Evolutionary conservation across 2,888 invertebrate genomes (phyloP).

Genomic region (Lasioglossum malachurum): DNA sequence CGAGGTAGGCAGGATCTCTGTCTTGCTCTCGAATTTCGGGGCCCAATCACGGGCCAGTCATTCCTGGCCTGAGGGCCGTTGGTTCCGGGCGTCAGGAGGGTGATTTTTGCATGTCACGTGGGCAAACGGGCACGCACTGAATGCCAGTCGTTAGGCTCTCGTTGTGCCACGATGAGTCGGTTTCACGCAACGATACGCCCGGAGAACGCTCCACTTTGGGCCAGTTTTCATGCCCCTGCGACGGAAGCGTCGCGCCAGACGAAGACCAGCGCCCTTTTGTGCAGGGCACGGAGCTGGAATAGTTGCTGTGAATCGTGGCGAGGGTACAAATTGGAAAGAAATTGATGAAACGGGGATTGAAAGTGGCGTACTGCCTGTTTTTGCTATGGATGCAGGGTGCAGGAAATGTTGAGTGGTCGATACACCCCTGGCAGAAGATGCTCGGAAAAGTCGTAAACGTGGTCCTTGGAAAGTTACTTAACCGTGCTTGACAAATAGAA

Average conservation of each 20-base stretch:
- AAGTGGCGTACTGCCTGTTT: neutral
- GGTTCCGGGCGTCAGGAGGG: slow-evolving; percentile 69
- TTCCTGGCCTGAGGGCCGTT: slow-evolving; percentile 56
- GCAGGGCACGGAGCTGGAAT: too few species aligned
- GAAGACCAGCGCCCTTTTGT: slow-evolving; percentile 21
- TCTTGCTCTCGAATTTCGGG: slow-evolving; percentile 61
- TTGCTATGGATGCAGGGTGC: neutral
- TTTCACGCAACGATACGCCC: slow-evolving; percentile 78
- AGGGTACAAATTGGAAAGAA: slow-evolving; percentile 29
- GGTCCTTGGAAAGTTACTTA: neutral
- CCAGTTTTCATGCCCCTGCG: slow-evolving; percentile 42
- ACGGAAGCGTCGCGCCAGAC: slow-evolving; percentile 35
- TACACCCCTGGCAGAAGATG: neutral
- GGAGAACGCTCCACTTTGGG: slow-evolving; percentile 71
- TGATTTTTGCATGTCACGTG: slow-evolving; percentile 84
- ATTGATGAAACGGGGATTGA: neutral
- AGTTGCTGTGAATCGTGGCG: neutral
- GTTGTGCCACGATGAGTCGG: slow-evolving; percentile 75
- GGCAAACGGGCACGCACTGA: slow-evolving; percentile 81
- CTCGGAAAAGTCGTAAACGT: neutral
- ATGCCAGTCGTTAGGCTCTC: slow-evolving; percentile 81
- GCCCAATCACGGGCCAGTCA: slow-evolving; percentile 75
- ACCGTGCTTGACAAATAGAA: neutral
- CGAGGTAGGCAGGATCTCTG: slow-evolving; percentile 47
- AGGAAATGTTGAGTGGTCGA: neutral